These are phyloP conservation scores for Phalangium opilio DNA, from an alignment of 2,888 invertebrate genomes.

Conservation along the genomic window DNA sequence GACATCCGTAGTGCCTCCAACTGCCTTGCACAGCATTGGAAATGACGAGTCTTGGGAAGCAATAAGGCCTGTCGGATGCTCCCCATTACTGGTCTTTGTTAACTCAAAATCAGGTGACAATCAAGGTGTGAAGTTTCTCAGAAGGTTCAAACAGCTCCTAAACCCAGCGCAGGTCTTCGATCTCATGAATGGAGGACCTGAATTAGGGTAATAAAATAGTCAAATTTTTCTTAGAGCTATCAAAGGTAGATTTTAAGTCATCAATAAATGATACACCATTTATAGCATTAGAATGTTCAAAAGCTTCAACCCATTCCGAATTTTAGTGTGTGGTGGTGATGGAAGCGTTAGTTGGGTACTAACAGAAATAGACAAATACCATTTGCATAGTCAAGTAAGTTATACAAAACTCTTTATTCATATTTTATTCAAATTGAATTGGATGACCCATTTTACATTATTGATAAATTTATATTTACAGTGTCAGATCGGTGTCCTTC, in stretches of 20 bases:
- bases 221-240: neutral
- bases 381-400: slow-evolving; percentile 50
- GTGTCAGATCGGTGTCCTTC: slow-evolving; percentile 87
- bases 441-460: too few relatives aligned
- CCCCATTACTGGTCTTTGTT: slow-evolving; percentile 86
- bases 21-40: slow-evolving; percentile 70
- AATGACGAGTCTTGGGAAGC: slow-evolving; percentile 84
- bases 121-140: slow-evolving; percentile 87
- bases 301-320: slow-evolving; percentile 87
- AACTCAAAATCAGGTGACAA: slow-evolving; percentile 97
- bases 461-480: slow-evolving; percentile 38
- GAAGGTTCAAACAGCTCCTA: slow-evolving; percentile 82
- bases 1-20: slow-evolving; percentile 81
- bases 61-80: slow-evolving; percentile 47
- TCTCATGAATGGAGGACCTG: slow-evolving; percentile 66
- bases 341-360: slow-evolving; percentile 97
- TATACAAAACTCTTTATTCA: too few relatives aligned
- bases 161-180: slow-evolving; percentile 98
- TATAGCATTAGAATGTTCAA: slow-evolving; percentile 66
- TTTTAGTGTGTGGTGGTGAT: slow-evolving; percentile 92
- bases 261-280: slow-evolving; percentile 10
- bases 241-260: neutral
- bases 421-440: too few relatives aligned
- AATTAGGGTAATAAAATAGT: slow-evolving; percentile 54
- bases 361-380: slow-evolving; percentile 83